Evolutionary conservation across 2,797 vertebrate genomes (phyloP).

Genomic region (Holocentrus rufus): DNA sequence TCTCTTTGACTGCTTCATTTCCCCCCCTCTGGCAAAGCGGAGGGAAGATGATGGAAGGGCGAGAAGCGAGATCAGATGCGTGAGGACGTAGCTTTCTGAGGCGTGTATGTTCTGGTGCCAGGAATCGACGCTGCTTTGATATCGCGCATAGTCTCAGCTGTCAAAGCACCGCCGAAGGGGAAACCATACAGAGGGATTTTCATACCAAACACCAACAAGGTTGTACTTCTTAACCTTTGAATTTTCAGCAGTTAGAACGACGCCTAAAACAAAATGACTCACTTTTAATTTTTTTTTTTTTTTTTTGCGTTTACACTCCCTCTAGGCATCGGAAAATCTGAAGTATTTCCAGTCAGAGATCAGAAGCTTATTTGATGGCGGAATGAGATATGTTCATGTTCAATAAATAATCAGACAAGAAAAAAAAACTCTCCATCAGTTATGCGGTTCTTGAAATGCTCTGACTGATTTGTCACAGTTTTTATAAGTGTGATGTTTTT

Average conservation of each 20-base stretch:
- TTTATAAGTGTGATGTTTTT: slow-evolving; percentile 18
- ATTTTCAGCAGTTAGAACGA: slow-evolving; percentile 14
- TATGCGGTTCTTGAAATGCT: slow-evolving; percentile 1
- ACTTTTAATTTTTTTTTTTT: slow-evolving; percentile 30
- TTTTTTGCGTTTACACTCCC: slow-evolving; percentile 8
- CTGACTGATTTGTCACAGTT: neutral
- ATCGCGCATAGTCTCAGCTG: slow-evolving; percentile 33
- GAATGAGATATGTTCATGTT: slow-evolving; percentile 21
- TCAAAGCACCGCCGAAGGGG: slow-evolving; percentile 39
- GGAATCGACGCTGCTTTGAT: slow-evolving; percentile 60
- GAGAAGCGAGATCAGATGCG: slow-evolving; percentile 50
- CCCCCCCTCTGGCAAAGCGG: slow-evolving; percentile 20
- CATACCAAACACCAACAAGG: slow-evolving; percentile 11
- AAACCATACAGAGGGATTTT: slow-evolving; percentile 33
- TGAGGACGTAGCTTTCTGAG: slow-evolving; percentile 54
- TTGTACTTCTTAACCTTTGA: slow-evolving; percentile 25
- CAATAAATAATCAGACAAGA: slow-evolving; percentile 54
- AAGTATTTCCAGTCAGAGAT: slow-evolving; percentile 4
- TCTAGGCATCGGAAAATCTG: slow-evolving; percentile 15
- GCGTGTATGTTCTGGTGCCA: slow-evolving; percentile 48
- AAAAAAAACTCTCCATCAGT: neutral
- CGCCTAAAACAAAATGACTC: slow-evolving; percentile 33
- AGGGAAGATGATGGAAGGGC: slow-evolving; percentile 41
- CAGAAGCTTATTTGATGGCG: slow-evolving; percentile 13
- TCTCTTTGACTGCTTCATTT: slow-evolving; percentile 18